phyloP scores from a whole-genome alignment of 2,797 vertebrate species.

The Gobionotothen gibberifrons region DNA sequence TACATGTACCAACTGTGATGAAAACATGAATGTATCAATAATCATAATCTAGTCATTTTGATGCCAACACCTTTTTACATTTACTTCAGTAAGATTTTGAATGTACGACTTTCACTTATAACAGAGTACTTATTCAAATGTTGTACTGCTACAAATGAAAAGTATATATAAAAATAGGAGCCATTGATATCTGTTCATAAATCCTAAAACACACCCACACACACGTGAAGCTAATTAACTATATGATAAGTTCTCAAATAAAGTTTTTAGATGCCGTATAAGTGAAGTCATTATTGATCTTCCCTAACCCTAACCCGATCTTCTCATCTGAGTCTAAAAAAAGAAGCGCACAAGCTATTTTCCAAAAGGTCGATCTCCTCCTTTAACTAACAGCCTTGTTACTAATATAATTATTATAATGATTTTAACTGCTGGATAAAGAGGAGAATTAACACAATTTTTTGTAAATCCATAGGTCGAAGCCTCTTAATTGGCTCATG shows the following conservation, averaged over 20 bases:
- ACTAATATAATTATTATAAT: constrained; percentile 3
- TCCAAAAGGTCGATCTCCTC: not conserved
- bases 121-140: too few relatives aligned
- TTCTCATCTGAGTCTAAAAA: not conserved
- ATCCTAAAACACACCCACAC: too few relatives aligned
- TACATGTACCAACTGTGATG: too few relatives aligned
- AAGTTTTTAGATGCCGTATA: not conserved
- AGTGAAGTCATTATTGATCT: not conserved
- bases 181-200: too few relatives aligned
- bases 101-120: too few relatives aligned
- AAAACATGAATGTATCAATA: too few relatives aligned
- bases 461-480: constrained; percentile 45
- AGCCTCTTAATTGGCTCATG: constrained; percentile 33
- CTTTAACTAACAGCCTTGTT: not conserved
- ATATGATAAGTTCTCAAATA: not conserved
- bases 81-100: too few relatives aligned
- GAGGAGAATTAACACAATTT: not conserved
- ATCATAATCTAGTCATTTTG: too few relatives aligned
- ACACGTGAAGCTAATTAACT: not conserved
- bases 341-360: not conserved
- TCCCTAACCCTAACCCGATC: not conserved
- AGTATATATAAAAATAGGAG: too few relatives aligned
- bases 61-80: too few relatives aligned
- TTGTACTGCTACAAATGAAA: too few relatives aligned
- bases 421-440: constrained; percentile 2